Percentiles rank a stretch among this genome's conserved stretches.
phyloP scores from a whole-genome alignment of 2,888 invertebrate genomes.

The Serrognathus titanus region DNA sequence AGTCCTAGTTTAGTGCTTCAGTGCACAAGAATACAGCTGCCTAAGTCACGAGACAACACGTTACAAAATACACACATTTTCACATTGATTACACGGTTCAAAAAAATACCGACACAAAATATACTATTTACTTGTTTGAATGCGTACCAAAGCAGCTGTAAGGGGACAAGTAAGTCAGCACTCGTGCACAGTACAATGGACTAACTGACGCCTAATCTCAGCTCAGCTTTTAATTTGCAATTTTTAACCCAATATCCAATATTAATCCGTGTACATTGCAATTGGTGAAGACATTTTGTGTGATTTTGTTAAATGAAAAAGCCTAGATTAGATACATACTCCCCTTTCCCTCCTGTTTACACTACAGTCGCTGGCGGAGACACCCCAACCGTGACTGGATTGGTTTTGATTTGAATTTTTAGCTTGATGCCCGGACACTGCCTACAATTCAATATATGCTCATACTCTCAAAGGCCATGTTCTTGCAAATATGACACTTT shows the following conservation, averaged over 20 bases:
- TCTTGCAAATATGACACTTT: slow-evolving; percentile 45
- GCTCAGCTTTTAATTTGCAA: slow-evolving; percentile 53
- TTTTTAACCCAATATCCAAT: slow-evolving; percentile 35
- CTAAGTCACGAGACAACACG: slow-evolving; percentile 9
- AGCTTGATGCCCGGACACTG: slow-evolving; percentile 18
- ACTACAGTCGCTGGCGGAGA: not conserved
- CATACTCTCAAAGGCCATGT: slow-evolving; percentile 44
- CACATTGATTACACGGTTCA: not conserved
- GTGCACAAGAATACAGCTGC: slow-evolving; percentile 21
- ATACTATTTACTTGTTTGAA: not conserved
- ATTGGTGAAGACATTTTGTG: slow-evolving; percentile 42
- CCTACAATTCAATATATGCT: slow-evolving; percentile 5
- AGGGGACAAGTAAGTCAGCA: slow-evolving; percentile 47
- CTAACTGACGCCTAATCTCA: slow-evolving; percentile 51
- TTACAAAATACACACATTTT: slow-evolving; percentile 10
- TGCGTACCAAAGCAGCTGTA: slow-evolving; percentile 30
- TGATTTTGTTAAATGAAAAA: slow-evolving; percentile 38
- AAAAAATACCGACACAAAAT: not conserved
- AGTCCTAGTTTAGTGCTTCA: slow-evolving; percentile 10
- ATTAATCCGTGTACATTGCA: slow-evolving; percentile 47
- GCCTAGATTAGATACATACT: slow-evolving; percentile 40
- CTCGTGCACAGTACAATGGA: slow-evolving; percentile 51
- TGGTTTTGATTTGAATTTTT: slow-evolving; percentile 14
- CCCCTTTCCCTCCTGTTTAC: not conserved
- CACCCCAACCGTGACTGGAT: not conserved